Evolutionary conservation across 2,113 vertebrate genomes (phyloP), one percentile per base, ranked within the genome.

Genomic region (Martes martes): DNA sequence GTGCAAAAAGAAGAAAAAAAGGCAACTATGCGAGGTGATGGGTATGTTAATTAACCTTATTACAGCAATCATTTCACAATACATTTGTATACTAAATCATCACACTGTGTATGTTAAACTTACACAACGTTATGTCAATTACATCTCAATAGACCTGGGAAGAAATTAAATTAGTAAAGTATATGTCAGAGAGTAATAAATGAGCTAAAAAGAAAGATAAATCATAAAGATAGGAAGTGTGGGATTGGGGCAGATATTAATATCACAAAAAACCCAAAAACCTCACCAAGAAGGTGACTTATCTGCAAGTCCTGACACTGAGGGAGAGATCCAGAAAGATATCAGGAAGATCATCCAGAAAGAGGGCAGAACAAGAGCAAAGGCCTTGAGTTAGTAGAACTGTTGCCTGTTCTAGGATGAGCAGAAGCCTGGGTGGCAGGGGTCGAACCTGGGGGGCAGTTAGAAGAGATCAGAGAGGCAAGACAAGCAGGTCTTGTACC

Each of bases 151-250:
- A n/a, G 85, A 85, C 11, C 69, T 39, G 33, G 42, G 28, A 59
- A 14, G 33, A 73, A 61, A n/a, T 59, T 71, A 73, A 55, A 63
- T 79, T 79, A 96, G 45, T 81, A 93, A 84, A 88, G 13, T 31
- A 33, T 42, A 45, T 61, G 13, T 13, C 45, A 52, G 57, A 63
- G 2, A 65, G 42, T 50, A 8, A 81, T 33, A 94, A 55, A 71
- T 67, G 28, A 57, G 13, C 24, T 69, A 31, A 81, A 69, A 73
- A 76, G 19, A 76, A 71, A 95, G 6, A 16, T 15, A 67, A 76
- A 79, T 76, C 16, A 74, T 26, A 74, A 28, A 84, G n/a, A 21
- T 5, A 26, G 33, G 33, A 95, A 84, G 4, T 78, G 13, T 39
- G 55, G 26, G 24, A 65, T 8, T 65, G 4, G 13, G 7, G 21